Evolutionary conservation across 2,888 invertebrate species (phyloP).

Genomic region (Conchocele bisecta): DNA sequence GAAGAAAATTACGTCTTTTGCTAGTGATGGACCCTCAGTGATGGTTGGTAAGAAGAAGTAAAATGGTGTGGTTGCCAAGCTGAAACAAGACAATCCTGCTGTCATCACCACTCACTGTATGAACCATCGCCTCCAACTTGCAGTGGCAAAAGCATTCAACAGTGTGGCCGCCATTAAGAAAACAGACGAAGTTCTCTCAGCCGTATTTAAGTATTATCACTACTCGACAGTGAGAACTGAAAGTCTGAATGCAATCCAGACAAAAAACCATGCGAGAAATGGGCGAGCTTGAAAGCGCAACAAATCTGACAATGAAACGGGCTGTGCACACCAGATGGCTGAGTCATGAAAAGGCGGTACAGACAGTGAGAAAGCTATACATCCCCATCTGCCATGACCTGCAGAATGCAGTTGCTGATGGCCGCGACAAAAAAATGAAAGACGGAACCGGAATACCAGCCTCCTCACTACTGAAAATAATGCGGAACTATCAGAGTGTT

Average conservation of each 20-base stretch:
- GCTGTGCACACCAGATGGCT: slow-evolving; percentile 37
- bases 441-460: slow-evolving; percentile 27
- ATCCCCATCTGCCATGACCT: slow-evolving; percentile 27
- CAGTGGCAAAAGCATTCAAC: slow-evolving; percentile 38
- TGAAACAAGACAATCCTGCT: slow-evolving; percentile 25
- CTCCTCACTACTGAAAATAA: slow-evolving; percentile 22
- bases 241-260: slow-evolving; percentile 42
- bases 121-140: slow-evolving; percentile 38
- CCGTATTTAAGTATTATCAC: slow-evolving; percentile 43
- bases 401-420: slow-evolving; percentile 33
- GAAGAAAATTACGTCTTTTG: slow-evolving; percentile 36
- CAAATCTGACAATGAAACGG: slow-evolving; percentile 26
- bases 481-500: slow-evolving; percentile 26
- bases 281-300: slow-evolving; percentile 10
- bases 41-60: slow-evolving; percentile 41
- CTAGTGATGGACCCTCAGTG: slow-evolving; percentile 45
- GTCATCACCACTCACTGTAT: slow-evolving; percentile 37
- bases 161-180: slow-evolving; percentile 10
- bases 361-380: slow-evolving; percentile 35
- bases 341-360: slow-evolving; percentile 35
- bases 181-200: slow-evolving; percentile 33
- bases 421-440: slow-evolving; percentile 26
- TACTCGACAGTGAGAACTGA: slow-evolving; percentile 43
- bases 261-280: slow-evolving; percentile 32
- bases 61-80: slow-evolving; percentile 36